Conservation (phyloP, 2,113 vertebrate genomes). For the Setophaga coronata region DNA sequence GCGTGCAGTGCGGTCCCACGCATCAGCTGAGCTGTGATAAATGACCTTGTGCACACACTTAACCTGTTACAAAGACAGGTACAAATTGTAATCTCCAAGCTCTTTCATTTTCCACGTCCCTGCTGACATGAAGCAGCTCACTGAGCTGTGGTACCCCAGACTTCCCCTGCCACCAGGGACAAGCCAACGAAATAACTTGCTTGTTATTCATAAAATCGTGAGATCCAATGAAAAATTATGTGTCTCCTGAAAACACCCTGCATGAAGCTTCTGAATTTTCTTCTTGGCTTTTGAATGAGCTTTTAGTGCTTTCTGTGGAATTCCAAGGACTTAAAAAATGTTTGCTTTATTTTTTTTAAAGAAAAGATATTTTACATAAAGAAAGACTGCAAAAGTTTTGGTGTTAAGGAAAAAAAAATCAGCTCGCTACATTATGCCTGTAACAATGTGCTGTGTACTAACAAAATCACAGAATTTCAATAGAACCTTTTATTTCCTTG, state of each 20-base stretch:
- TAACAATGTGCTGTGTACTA: not conserved
- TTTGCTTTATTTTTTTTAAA: not conserved
- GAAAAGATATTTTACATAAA: not conserved
- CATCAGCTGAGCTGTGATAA: slow-evolving; percentile 25
- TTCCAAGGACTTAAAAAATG: not conserved
- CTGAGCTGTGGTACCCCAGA: not conserved
- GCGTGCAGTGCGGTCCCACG: not conserved
- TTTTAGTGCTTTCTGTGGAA: not conserved
- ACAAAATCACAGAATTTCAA: not conserved
- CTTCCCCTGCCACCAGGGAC: not conserved
- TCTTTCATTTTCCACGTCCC: not conserved
- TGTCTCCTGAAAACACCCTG: not conserved
- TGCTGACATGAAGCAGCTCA: not conserved
- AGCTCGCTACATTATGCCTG: not conserved
- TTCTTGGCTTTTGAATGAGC: not conserved
- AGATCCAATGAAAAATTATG: not conserved
- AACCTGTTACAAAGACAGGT: slow-evolving; percentile 21
- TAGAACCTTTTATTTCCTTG: not conserved
- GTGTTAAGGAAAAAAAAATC: not conserved
- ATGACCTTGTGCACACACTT: not conserved
- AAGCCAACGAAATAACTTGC: not conserved
- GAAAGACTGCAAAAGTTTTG: not conserved
- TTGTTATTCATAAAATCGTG: not conserved
- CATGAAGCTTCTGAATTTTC: not conserved
- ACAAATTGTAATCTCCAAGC: not conserved